A percentile compares a stretch with the other conserved stretches of the same genome.
Evolutionary conservation across 2,797 vertebrate genomes (phyloP).

Genomic region (Oophaga sylvatica): DNA sequence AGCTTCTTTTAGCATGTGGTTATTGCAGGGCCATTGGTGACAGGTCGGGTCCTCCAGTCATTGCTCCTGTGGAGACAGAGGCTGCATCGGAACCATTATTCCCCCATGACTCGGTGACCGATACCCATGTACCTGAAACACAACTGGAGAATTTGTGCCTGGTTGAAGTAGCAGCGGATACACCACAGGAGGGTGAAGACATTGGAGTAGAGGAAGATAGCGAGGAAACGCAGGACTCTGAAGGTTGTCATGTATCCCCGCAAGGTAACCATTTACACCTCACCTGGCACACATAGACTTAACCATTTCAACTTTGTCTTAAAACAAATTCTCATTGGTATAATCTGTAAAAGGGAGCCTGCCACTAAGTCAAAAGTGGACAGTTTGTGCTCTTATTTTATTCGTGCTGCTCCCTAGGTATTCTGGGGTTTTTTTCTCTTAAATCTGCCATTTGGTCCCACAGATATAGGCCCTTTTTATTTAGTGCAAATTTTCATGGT

Average conservation of each 20-base stretch:
- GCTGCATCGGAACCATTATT: constrained; percentile 62
- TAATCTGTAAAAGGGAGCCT: too few relatives aligned
- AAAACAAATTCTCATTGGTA: too few relatives aligned
- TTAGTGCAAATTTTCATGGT: too few relatives aligned
- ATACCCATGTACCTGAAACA: constrained; percentile 48
- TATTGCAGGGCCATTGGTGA: constrained; percentile 87
- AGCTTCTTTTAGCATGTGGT: neutral
- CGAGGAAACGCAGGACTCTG: constrained; percentile 59
- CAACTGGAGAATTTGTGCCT: constrained; percentile 64
- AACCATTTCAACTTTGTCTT: too few relatives aligned
- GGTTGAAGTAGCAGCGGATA: constrained; percentile 42
- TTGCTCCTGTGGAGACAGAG: constrained; percentile 71
- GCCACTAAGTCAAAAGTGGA: too few relatives aligned
- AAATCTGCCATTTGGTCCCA: too few relatives aligned
- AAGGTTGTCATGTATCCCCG: constrained; percentile 74
- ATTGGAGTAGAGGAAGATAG: constrained; percentile 65
- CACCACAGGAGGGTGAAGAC: constrained; percentile 9
- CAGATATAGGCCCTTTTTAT: too few relatives aligned
- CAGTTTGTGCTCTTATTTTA: too few relatives aligned
- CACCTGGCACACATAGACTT: neutral
- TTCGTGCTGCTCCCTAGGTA: too few relatives aligned
- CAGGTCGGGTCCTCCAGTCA: constrained; percentile 84
- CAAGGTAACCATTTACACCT: constrained; percentile 77
- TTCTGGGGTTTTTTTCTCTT: too few relatives aligned
- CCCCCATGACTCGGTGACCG: constrained; percentile 42